A percentile compares a stretch with the other conserved stretches of the same genome.
Conservation (phyloP, 2,113 vertebrate species). For the Hemichromis elongatus region DNA sequence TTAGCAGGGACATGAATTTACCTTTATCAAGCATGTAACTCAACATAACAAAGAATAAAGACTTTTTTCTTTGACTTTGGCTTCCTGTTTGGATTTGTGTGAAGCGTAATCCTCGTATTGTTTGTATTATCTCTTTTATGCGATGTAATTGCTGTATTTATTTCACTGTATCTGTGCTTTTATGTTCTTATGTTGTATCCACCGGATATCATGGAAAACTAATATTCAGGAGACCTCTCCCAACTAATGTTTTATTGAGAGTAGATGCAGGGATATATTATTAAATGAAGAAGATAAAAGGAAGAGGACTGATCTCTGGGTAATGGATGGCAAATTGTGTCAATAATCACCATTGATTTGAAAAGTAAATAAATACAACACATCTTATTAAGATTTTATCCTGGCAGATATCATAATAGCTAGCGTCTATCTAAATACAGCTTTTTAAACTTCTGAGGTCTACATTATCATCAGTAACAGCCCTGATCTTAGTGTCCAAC, state of each 20-base stretch:
- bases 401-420: neutral
- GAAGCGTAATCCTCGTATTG: neutral
- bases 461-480: neutral
- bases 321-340: neutral
- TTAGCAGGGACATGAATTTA: neutral
- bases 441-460: neutral
- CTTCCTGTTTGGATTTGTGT: neutral
- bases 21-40: neutral
- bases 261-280: neutral
- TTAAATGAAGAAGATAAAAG: neutral
- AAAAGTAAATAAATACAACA: neutral
- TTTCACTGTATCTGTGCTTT: neutral
- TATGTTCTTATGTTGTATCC: neutral
- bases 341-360: neutral
- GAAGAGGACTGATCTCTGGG: neutral
- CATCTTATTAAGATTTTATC: neutral
- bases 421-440: neutral
- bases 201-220: fast-evolving
- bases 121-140: neutral
- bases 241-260: neutral
- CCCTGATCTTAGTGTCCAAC: fast-evolving
- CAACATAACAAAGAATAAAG: neutral
- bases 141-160: neutral
- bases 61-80: neutral
- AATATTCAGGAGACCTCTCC: neutral